These are phyloP conservation scores for Polyodon spathula DNA, from an alignment of 2,113 vertebrate genomes.

Conservation along the genomic window DNA sequence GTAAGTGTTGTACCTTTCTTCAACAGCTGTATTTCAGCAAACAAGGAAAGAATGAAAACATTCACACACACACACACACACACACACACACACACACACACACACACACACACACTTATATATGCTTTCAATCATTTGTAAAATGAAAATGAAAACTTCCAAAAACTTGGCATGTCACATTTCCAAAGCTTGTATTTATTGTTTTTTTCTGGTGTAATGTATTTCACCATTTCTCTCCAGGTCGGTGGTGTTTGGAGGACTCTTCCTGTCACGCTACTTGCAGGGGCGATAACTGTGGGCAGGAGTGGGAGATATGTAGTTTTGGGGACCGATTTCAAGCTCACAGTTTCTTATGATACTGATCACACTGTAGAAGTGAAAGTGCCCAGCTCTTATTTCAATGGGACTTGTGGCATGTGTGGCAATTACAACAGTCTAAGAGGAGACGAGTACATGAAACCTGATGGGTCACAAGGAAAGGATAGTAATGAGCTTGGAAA, in stretches of 20 bases:
- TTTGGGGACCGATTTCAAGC: constrained; percentile 51
- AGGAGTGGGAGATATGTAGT: constrained; percentile 42
- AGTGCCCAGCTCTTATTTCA: constrained; percentile 51
- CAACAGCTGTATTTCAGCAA: not conserved
- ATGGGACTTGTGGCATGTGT: constrained; percentile 68
- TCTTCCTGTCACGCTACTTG: constrained; percentile 49
- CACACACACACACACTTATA: too few species aligned
- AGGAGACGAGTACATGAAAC: constrained; percentile 53
- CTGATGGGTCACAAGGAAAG: constrained; percentile 35
- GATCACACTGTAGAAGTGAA: constrained; percentile 54
- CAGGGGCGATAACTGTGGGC: constrained; percentile 41
- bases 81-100: too few species aligned
- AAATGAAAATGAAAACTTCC: not conserved
- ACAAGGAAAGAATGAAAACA: too few species aligned
- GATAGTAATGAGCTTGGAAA: constrained; percentile 37
- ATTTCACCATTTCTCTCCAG: constrained; percentile 34
- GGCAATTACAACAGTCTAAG: constrained; percentile 61
- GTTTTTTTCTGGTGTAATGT: too few species aligned
- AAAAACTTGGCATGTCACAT: not conserved
- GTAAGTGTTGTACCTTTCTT: constrained; percentile 40
- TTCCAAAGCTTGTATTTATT: not conserved
- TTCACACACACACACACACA: too few species aligned
- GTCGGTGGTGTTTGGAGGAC: constrained; percentile 59
- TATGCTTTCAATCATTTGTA: not conserved
- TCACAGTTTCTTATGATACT: constrained; percentile 52